These are phyloP conservation scores for Pterois miles DNA, from an alignment of 2,797 vertebrate species.

Conservation along the genomic window DNA sequence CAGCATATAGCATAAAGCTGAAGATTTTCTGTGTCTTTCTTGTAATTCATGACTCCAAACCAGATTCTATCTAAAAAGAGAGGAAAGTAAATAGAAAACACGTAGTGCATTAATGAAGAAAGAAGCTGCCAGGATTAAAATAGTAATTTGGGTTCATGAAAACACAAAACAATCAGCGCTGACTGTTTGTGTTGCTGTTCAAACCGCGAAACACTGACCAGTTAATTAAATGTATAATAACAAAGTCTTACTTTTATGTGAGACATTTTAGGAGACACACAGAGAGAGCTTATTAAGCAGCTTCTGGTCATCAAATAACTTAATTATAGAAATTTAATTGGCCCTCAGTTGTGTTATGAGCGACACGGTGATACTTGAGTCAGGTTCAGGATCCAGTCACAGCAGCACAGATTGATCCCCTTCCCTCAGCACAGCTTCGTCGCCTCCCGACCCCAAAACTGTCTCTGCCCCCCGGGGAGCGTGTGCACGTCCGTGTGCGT, in stretches of 20 bases:
- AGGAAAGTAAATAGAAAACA: not conserved
- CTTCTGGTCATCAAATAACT: slow-evolving; percentile 50
- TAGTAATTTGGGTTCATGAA: slow-evolving; percentile 1
- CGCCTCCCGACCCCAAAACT: slow-evolving; percentile 42
- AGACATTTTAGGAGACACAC: slow-evolving; percentile 24
- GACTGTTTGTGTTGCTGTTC: slow-evolving; percentile 19
- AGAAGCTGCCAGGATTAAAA: not conserved
- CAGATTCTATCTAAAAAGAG: not conserved
- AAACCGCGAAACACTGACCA: slow-evolving; percentile 16
- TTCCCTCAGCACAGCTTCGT: slow-evolving; percentile 23
- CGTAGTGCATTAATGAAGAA: not conserved
- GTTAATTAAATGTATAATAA: slow-evolving; percentile 29
- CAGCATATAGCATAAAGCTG: not conserved
- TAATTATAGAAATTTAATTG: slow-evolving; percentile 49
- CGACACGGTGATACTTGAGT: slow-evolving; percentile 1
- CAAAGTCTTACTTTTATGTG: slow-evolving; percentile 30
- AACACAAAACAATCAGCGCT: not conserved
- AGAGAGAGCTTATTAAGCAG: slow-evolving; percentile 25
- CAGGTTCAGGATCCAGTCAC: slow-evolving; percentile 48
- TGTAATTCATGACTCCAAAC: slow-evolving; percentile 5
- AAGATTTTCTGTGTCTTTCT: not conserved
- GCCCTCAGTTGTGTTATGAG: slow-evolving; percentile 26
- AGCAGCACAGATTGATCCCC: slow-evolving; percentile 39
- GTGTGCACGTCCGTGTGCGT: not conserved
- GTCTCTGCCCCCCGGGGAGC: slow-evolving; percentile 2